A percentile compares a stretch with the other conserved stretches of the same genome.
These are phyloP conservation scores for Hypena proboscidalis DNA, from an alignment of 2,888 invertebrate genomes.

Conservation along the genomic window DNA sequence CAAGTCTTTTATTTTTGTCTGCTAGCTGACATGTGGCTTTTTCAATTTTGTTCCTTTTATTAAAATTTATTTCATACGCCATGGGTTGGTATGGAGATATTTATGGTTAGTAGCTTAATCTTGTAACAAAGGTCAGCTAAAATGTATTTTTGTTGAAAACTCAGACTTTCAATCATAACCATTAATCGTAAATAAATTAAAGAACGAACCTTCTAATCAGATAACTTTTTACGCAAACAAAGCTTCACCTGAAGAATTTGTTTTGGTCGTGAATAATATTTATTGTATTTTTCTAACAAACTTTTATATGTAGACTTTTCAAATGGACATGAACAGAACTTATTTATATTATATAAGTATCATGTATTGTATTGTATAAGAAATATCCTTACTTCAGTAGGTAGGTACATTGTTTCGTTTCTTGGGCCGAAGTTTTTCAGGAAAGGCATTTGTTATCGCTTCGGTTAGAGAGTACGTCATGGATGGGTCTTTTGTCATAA, in stretches of 20 bases:
- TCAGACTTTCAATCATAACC: too few species aligned
- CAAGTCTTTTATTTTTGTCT: constrained; percentile 72
- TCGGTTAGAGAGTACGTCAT: constrained; percentile 57
- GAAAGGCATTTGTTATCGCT: constrained; percentile 61
- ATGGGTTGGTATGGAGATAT: too few species aligned
- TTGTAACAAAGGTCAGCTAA: too few species aligned
- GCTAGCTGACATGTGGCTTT: constrained; percentile 61
- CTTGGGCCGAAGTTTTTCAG: constrained; percentile 53
- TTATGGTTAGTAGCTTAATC: too few species aligned
- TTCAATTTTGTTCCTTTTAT: constrained; percentile 48
- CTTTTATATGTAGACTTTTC: background rate
- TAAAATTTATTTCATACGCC: constrained; percentile 42
- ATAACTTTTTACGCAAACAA: too few species aligned
- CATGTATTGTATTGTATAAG: constrained; percentile 28
- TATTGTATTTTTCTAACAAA: too few species aligned
- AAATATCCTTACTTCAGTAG: constrained; percentile 20
- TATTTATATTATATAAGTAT: constrained; percentile 13
- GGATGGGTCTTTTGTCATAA: constrained; percentile 70
- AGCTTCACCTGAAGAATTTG: too few species aligned
- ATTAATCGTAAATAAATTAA: too few species aligned
- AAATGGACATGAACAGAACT: background rate
- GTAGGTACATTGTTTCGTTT: constrained; percentile 37
- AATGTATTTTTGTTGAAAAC: too few species aligned
- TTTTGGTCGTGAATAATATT: too few species aligned
- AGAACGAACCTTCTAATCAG: too few species aligned